Evolutionary conservation across 2,113 vertebrate genomes (phyloP), one percentile per base, ranked within the genome.

Genomic region (Tachysurus fulvidraco): DNA sequence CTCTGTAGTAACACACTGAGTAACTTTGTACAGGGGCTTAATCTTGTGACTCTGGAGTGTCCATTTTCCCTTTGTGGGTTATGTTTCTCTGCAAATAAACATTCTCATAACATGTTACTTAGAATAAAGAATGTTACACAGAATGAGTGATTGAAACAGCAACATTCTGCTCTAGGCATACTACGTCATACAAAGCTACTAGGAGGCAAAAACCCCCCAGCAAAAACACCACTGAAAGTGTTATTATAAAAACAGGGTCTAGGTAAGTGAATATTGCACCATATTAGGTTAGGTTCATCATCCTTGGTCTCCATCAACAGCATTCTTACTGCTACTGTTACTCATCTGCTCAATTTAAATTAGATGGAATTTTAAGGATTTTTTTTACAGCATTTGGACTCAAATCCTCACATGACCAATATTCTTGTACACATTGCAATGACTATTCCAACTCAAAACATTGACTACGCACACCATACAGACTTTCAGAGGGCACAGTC

Each of bases 1-100:
- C 28, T 83, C 69, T 64, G 69, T 77, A 85, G 85, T 71, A 87
- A 82, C 78, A 83, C 59, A 79, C 85, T 87, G 88, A 87, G 88
- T 87, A 89, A 89, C 80, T 73, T 80, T 83, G 62, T 80, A n/a
- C 71, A 65, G 44, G 76, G 50, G 71, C 64, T 77, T 46, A 87
- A 83, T 89, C 83, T 79, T 85, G 79, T 89, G 86, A 87, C 88
- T 73, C 62, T 60, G 28, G 21, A 46, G 71, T 55, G 76, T 85
- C 80, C 7, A 46, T 69, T 57, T 85, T 57, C 57, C 46, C 28
- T 54, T 19, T 12, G 44, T 46, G 44, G 64, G 57, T 89, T 71
- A 83, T 73, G 73, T 89, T 88, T 85, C 86, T 73, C 73, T 83
- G 52, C 28, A 64, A 83, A 57, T 57, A 57, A 89, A 85, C 83